Evolutionary conservation across 1,140 invertebrate genomes (phyloP).

Genomic region (Pachyrhynchus sulphureomaculatus): DNA sequence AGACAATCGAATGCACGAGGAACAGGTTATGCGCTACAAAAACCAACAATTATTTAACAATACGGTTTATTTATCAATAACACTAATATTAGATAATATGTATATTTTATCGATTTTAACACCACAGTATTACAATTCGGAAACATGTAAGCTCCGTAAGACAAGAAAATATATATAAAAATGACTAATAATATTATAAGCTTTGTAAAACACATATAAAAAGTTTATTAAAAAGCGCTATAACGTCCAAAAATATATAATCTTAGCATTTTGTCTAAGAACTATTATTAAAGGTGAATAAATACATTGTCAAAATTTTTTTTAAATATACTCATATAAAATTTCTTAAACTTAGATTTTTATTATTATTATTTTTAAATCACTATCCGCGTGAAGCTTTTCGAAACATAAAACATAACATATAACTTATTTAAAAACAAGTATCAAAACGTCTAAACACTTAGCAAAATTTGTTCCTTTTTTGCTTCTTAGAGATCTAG

Average conservation of each 20-base stretch:
- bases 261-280: slow-evolving; percentile 24
- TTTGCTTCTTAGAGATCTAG: slow-evolving; percentile 42
- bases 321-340: too few species aligned
- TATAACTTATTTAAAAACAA: background rate
- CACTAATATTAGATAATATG: too few species aligned
- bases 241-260: slow-evolving; percentile 21
- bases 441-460: background rate
- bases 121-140: background rate
- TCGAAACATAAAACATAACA: slow-evolving; percentile 3
- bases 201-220: background rate
- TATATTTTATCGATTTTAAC: background rate
- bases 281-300: too few species aligned
- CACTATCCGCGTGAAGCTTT: slow-evolving; percentile 29
- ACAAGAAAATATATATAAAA: background rate
- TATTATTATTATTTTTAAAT: slow-evolving; percentile 1
- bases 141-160: too few species aligned
- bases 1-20: too few species aligned
- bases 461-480: slow-evolving; percentile 4
- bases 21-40: too few species aligned
- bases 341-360: too few species aligned
- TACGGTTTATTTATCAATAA: too few species aligned
- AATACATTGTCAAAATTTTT: too few species aligned
- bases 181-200: background rate
- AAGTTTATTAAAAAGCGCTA: background rate
- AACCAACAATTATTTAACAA: too few species aligned